phyloP scores from a whole-genome alignment of 1,140 invertebrate species.

The Cydia splendana region DNA sequence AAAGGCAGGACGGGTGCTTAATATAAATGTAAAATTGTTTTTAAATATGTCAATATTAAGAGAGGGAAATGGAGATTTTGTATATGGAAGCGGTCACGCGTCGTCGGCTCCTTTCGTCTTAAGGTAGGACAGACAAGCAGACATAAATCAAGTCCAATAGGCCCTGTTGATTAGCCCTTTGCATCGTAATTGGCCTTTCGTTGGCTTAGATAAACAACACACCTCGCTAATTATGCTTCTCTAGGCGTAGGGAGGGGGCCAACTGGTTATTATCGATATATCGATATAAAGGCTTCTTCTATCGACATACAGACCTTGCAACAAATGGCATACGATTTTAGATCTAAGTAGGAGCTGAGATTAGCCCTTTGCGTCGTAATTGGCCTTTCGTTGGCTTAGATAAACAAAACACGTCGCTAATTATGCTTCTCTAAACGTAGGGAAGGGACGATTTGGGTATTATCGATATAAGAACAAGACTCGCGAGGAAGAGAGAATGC shows the following conservation, averaged over 20 bases:
- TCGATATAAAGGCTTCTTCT: no score
- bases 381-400: neutral
- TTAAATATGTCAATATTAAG: no score
- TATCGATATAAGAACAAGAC: no score
- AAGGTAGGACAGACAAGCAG: neutral
- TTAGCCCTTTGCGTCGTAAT: neutral
- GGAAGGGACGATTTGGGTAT: no score
- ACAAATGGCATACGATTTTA: no score
- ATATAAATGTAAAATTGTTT: no score
- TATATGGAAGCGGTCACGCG: no score
- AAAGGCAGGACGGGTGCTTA: no score
- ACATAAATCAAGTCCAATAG: neutral
- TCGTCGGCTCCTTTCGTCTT: neutral
- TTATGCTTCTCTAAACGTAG: neutral
- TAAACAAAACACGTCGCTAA: constrained; percentile 19
- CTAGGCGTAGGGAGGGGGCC: neutral
- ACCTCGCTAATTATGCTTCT: constrained; percentile 13
- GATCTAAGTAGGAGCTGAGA: no score
- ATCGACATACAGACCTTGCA: no score
- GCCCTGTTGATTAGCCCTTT: constrained; percentile 1
- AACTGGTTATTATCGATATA: neutral
- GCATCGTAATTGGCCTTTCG: neutral
- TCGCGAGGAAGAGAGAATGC: no score
- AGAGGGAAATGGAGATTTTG: no score
- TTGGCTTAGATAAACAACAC: constrained; percentile 4